Percentiles rank a stretch among this genome's conserved stretches.
Conservation (phyloP, 2,797 vertebrate genomes). For the Botia almorhae region DNA sequence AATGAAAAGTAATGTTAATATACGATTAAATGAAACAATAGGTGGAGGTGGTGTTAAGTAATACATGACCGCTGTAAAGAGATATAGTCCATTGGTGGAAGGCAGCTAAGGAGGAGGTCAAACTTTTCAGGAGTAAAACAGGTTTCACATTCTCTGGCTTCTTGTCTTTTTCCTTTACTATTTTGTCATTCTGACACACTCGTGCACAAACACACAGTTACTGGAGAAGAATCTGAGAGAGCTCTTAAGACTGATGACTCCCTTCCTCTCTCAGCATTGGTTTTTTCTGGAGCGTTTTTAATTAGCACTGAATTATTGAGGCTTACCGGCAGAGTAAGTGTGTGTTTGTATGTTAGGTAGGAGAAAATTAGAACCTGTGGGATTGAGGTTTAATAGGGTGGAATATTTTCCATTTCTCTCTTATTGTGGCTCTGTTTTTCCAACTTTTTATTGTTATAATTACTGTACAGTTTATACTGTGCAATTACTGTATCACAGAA, state of each 20-base stretch:
- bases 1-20: no score
- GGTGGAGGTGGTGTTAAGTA: background rate
- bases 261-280: conserved; percentile 59
- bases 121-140: background rate
- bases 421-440: conserved; percentile 14
- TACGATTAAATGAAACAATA: no score
- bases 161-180: background rate
- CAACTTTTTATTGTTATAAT: conserved; percentile 23
- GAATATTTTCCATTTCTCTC: conserved; percentile 47
- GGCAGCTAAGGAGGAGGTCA: background rate
- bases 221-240: conserved; percentile 23
- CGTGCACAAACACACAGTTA: conserved; percentile 28
- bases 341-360: conserved; percentile 23
- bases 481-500: background rate
- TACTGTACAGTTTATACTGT: background rate
- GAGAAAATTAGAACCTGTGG: conserved; percentile 29
- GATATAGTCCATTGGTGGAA: background rate
- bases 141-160: background rate
- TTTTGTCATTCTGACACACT: conserved; percentile 9
- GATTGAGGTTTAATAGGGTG: conserved; percentile 58
- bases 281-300: conserved; percentile 70
- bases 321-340: conserved; percentile 57
- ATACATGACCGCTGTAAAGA: background rate
- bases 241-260: conserved; percentile 66
- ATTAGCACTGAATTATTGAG: conserved; percentile 76